phyloP scores from a whole-genome alignment of 2,113 vertebrate species.

The Turdus rufiventris region DNA sequence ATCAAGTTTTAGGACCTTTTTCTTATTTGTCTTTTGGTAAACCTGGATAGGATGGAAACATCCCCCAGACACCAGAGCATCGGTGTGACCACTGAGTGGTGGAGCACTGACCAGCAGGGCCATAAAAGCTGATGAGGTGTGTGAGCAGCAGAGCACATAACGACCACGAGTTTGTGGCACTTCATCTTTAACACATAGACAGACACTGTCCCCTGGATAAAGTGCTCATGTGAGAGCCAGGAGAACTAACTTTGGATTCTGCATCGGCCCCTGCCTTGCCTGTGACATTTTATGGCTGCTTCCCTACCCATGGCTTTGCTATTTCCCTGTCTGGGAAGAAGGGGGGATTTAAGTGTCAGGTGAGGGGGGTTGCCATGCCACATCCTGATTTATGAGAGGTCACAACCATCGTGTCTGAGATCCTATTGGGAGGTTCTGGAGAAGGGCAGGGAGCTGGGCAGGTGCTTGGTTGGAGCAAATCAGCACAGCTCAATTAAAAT shows the following conservation, averaged over 20 bases:
- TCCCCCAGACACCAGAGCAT: accelerated
- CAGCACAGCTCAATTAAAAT: slow-evolving; percentile 10
- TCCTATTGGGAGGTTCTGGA: neutral
- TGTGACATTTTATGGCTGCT: neutral
- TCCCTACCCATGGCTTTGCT: neutral
- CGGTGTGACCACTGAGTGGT: neutral
- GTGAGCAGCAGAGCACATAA: neutral
- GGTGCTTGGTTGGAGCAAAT: slow-evolving; percentile 20
- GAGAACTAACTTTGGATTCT: neutral
- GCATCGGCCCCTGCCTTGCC: neutral
- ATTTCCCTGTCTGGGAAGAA: neutral
- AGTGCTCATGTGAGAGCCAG: neutral
- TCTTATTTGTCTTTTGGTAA: neutral
- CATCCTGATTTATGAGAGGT: neutral
- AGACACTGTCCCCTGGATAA: neutral
- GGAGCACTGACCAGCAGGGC: neutral
- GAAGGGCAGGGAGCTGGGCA: neutral
- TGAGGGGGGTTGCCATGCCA: accelerated
- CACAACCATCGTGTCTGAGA: accelerated
- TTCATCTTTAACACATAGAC: neutral
- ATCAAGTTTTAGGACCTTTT: neutral
- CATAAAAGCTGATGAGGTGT: slow-evolving; percentile 1
- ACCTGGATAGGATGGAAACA: neutral
- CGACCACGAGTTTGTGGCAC: neutral
- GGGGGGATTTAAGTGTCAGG: neutral